Evolutionary conservation across 2,797 vertebrate species (phyloP), one percentile per base, ranked within the genome.

Genomic region (Enteromius fasciolatus): DNA sequence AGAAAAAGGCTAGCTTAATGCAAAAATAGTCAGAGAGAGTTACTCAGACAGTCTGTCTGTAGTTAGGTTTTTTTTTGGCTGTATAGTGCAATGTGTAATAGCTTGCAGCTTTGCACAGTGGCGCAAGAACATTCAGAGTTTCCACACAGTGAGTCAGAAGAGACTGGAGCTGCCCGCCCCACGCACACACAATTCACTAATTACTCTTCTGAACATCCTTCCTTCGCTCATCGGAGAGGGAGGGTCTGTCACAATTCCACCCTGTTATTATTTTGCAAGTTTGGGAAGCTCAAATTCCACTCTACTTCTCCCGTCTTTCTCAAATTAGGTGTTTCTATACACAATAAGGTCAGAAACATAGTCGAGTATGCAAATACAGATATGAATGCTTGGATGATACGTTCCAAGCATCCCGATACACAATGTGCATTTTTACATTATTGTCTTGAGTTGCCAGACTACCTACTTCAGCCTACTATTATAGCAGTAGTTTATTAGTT

Each of bases 61-160:
- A 87, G 85, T 88, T 88, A 78, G 52, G 92, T 93, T 91, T 92
- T 92, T 93, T 93, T 92, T 92, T 92, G 92, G 88, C 86, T 54
- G 59, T 83, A 84, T 90, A 88, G 84, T 86, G 90, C 88, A 89
- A 91, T 93, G 89, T 90, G 90, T 94, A 93, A 94, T 92, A 89
- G 91, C 90, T 92, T 91, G 86, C 92, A 94, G 93, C 88, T 93
- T 94, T 93, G 88, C 90, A 91, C 90, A 87, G 92, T 89, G 90
- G 91, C 72, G 85, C 88, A 81, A 92, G 90, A 93, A 93, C 90
- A 94, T 94, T 95, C 94, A 94, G 92, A 95, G 90, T 95, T 95
- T 95, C 94, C 94, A 95, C 87, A 76, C 86, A 90, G 86, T 91
- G 93, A 93, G 90, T 94, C 92, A 92, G 89, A 90, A 86, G 80